Evolutionary conservation across 2,888 invertebrate genomes (phyloP), one percentile per base, ranked within the genome.

Genomic region (Hypolimnas misippus): DNA sequence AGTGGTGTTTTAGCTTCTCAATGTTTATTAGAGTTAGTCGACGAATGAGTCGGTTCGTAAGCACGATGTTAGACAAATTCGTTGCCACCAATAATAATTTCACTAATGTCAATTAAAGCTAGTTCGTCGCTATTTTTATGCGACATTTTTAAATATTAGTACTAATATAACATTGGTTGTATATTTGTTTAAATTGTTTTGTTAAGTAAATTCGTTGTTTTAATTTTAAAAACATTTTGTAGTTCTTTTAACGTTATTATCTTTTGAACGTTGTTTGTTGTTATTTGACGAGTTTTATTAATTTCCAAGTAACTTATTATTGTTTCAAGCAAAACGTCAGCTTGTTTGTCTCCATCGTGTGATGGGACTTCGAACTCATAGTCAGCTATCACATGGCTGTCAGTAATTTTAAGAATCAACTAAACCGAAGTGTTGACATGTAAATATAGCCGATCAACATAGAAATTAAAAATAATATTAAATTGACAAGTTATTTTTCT

Each of bases 321-420:
- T n/a, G 63, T 67, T 66, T 68, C 65, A 67, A 65, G 60, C 66
- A 12, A 75, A 67, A 21, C 57, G 70, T 75, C 74, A 81, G 73
- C 85, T 81, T 73, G 77, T 90, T 91, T 91, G 77, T 91, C 89
- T 86, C 79, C 87, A 83, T 84, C 86, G 88, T 72, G 87, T 84
- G 73, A 75, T 77, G 81, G 85, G 79, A 84, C 85, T 85, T 79
- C 60, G 76, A 81, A 80, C 92, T 87, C 92, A 92, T 87, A 87
- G 92, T 92, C 90, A 92, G 92, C 92, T 92, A 91, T 92, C 92
- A 92, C 84, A 92, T 92, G 92, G 92, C 92, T 92, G 92, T 92
- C 92, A 92, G 83, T 92, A 92, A 88, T 88, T 88, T 83, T 92
- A 92, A 92, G 92, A 70, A 88, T 83, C 83, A 86, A 87, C 82